Percentiles rank a stretch among this genome's conserved stretches.
Evolutionary conservation across 2,888 invertebrate species (phyloP).

Genomic region (Lycia hirtaria): DNA sequence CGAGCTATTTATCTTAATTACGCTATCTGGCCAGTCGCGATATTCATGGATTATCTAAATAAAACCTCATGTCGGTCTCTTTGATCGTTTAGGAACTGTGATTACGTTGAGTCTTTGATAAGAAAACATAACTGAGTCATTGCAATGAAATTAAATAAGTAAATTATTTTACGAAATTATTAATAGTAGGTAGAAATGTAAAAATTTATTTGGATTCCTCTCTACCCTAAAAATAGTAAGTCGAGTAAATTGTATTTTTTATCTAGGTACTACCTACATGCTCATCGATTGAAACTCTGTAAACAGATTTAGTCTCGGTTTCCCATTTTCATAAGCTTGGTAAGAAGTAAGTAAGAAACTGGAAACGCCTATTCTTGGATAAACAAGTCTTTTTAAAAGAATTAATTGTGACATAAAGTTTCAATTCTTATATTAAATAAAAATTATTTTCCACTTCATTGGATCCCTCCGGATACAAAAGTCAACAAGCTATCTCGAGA

Average conservation of each 20-base stretch:
- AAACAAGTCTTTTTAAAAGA: too few species aligned
- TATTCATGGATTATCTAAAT: slow-evolving; percentile 49
- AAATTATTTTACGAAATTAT: too few species aligned
- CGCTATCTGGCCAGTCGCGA: slow-evolving; percentile 53
- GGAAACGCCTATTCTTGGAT: too few species aligned
- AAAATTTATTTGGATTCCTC: too few species aligned
- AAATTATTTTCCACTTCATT: not conserved
- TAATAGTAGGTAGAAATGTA: too few species aligned
- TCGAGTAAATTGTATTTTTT: too few species aligned
- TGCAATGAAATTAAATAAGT: not conserved
- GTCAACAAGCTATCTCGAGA: slow-evolving; percentile 23
- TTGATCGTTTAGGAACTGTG: slow-evolving; percentile 31
- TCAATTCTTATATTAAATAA: not conserved
- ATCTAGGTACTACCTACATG: too few species aligned
- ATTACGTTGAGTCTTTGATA: slow-evolving; percentile 10
- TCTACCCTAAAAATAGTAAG: too few species aligned
- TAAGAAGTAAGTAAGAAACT: too few species aligned
- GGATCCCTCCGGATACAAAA: slow-evolving; percentile 8
- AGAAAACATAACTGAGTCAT: not conserved
- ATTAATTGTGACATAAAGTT: not conserved
- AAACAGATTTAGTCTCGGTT: too few species aligned
- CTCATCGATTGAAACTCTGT: too few species aligned
- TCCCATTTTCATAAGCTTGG: too few species aligned
- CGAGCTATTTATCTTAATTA: slow-evolving; percentile 62
- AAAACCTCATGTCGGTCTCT: slow-evolving; percentile 50